phyloP scores from a whole-genome alignment of 1,140 invertebrate genomes.

The Hylaeus anthracinus region DNA sequence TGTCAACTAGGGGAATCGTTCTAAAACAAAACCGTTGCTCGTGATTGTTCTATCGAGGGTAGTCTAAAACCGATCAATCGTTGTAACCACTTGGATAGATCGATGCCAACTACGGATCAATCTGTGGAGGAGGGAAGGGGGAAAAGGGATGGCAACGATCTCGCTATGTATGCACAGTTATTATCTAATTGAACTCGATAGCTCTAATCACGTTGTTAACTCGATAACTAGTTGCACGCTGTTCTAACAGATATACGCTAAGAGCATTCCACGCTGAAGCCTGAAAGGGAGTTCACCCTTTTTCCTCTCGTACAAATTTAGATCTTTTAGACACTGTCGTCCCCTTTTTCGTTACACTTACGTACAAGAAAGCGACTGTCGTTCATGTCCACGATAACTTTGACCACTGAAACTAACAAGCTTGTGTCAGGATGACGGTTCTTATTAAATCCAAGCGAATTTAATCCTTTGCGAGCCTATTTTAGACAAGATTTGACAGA shows the following conservation, averaged over 20 bases:
- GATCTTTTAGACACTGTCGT: conserved; percentile 11
- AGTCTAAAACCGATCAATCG: conserved; percentile 29
- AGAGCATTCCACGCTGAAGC: conserved; percentile 54
- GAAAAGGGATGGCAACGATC: conserved; percentile 39
- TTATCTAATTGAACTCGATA: conserved; percentile 61
- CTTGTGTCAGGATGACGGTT: neutral
- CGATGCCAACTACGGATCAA: neutral
- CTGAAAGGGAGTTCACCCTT: conserved; percentile 33
- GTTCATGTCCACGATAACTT: neutral
- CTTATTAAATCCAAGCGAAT: neutral
- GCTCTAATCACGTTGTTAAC: conserved; percentile 62
- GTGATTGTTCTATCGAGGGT: conserved; percentile 66
- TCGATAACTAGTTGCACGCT: conserved; percentile 62
- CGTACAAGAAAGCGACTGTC: conserved; percentile 44
- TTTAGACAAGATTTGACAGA: too few species aligned
- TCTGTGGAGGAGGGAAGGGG: conserved; percentile 34
- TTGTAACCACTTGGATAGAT: conserved; percentile 9
- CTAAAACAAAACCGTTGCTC: conserved; percentile 44
- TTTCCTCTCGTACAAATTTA: conserved; percentile 2
- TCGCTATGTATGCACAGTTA: conserved; percentile 45
- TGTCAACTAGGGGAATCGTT: too few species aligned
- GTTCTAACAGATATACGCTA: conserved; percentile 47
- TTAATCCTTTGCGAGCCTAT: neutral
- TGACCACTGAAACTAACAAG: neutral
- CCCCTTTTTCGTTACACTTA: neutral